Percentiles rank a stretch among this genome's conserved stretches.
These are phyloP conservation scores for Cynaeus angustus DNA, from an alignment of 2,888 invertebrate genomes.

Conservation along the genomic window DNA sequence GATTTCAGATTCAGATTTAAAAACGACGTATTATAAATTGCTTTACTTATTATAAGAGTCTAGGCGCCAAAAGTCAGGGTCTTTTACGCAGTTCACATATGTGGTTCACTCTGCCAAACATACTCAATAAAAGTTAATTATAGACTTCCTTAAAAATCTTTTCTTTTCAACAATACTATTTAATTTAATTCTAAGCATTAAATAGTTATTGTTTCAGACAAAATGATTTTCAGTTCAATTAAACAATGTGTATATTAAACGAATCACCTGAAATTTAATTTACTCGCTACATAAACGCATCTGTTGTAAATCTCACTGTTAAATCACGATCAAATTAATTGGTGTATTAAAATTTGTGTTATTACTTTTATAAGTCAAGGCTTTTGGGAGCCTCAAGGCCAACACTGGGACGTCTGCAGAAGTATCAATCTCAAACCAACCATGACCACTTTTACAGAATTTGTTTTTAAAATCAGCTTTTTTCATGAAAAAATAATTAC, in stretches of 20 bases:
- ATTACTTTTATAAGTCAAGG: slow-evolving; percentile 33
- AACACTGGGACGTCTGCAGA: not conserved
- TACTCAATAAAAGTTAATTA: no score
- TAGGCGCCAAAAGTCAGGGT: not conserved
- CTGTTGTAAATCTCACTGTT: no score
- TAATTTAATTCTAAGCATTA: no score
- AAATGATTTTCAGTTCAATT: no score
- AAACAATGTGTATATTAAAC: no score
- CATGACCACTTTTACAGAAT: slow-evolving; percentile 3
- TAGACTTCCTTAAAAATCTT: no score
- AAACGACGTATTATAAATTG: slow-evolving; percentile 2
- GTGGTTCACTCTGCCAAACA: no score
- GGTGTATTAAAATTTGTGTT: slow-evolving; percentile 29
- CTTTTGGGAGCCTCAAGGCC: not conserved
- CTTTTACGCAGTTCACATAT: no score
- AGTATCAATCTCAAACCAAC: not conserved
- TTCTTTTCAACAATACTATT: no score
- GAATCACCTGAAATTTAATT: no score
- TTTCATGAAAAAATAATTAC: slow-evolving; percentile 6
- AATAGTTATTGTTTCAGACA: no score
- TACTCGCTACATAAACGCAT: no score
- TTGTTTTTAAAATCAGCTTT: not conserved
- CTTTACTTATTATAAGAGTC: not conserved
- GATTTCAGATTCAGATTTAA: not conserved
- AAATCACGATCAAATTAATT: slow-evolving; percentile 39